Evolutionary conservation across 2,888 invertebrate genomes (phyloP).

Genomic region (Drosophila borealis): DNA sequence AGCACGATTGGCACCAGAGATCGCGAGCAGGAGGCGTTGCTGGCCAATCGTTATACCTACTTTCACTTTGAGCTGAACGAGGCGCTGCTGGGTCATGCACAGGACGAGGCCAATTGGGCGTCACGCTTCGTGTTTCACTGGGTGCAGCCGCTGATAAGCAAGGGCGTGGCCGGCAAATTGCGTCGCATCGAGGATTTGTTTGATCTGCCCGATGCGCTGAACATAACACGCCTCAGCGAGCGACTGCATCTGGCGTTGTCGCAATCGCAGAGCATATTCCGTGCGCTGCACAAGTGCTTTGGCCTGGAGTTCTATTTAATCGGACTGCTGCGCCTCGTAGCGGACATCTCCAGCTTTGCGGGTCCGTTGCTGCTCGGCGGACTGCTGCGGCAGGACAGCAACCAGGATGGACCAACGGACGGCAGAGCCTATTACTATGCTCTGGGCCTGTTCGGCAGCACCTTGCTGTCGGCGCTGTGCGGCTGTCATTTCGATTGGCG

Average conservation of each 20-base stretch:
- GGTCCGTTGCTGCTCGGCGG: constrained; percentile 95
- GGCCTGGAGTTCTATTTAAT: constrained; percentile 93
- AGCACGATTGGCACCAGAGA: constrained; percentile 15
- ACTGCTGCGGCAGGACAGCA: constrained; percentile 87
- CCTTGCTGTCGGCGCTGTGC: constrained; percentile 91
- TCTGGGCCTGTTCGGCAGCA: constrained; percentile 87
- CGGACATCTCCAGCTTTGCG: constrained; percentile 94
- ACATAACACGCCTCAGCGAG: constrained; percentile 81
- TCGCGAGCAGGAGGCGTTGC: constrained; percentile 87
- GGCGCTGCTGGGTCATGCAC: constrained; percentile 91
- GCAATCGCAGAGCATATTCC: constrained; percentile 86
- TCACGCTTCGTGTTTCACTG: constrained; percentile 94
- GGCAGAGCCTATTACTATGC: constrained; percentile 87
- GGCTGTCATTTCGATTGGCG: constrained; percentile 96
- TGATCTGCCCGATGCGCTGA: constrained; percentile 88
- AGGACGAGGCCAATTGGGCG: constrained; percentile 89
- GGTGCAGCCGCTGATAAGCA: constrained; percentile 93
- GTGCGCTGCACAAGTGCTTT: constrained; percentile 90
- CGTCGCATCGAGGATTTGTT: constrained; percentile 92
- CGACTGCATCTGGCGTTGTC: constrained; percentile 83
- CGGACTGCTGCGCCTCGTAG: constrained; percentile 92
- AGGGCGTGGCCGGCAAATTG: constrained; percentile 91
- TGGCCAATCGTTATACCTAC: constrained; percentile 87
- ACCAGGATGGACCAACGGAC: constrained; percentile 86
- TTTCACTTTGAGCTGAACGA: constrained; percentile 89